Conservation (phyloP, 2,797 vertebrate genomes). For the Pelochelys cantorii region DNA sequence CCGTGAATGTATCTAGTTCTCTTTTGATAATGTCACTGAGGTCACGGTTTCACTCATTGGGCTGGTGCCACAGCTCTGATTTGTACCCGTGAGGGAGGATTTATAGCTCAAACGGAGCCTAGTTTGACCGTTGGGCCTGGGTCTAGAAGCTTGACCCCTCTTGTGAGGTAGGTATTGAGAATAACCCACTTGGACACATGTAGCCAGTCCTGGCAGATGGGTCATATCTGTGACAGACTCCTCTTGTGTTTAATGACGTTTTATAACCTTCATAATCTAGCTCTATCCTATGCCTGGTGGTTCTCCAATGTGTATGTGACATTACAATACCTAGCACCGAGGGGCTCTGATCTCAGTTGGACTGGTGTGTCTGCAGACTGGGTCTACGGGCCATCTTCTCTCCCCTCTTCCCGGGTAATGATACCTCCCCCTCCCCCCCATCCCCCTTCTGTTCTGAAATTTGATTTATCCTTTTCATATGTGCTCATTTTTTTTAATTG, state of each 20-base stretch:
- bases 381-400: background rate
- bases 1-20: too few relatives aligned
- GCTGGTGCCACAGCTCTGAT: background rate
- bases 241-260: background rate
- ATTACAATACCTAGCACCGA: background rate
- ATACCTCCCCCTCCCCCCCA: too few relatives aligned
- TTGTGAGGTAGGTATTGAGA: background rate
- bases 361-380: background rate
- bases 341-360: background rate
- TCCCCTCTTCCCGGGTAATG: background rate
- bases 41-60: background rate
- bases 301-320: background rate
- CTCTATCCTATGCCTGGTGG: background rate
- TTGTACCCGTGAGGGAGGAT: background rate
- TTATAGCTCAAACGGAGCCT: background rate
- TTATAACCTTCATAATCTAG: background rate
- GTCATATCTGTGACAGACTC: background rate
- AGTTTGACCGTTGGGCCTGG: background rate
- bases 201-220: background rate
- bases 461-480: too few relatives aligned
- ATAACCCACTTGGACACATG: background rate
- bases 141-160: too few relatives aligned
- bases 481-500: too few relatives aligned
- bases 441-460: too few relatives aligned
- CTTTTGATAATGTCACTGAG: background rate